Conservation (phyloP, 1,140 invertebrate species). For the Idris sp. region DNA sequence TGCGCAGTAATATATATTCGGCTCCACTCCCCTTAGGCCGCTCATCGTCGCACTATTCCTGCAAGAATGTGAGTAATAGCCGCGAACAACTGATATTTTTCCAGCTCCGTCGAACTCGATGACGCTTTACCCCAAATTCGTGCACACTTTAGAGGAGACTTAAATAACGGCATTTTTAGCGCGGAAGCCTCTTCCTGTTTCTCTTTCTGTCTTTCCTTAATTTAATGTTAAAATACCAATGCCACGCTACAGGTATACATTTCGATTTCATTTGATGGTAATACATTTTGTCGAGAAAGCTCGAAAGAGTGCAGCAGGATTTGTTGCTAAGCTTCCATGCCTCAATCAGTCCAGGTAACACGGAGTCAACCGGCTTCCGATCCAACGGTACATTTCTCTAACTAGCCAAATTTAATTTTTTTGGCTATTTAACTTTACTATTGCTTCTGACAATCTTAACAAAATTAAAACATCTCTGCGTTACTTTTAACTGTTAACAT, state of each 20-base stretch:
- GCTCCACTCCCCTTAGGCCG: conserved; percentile 58
- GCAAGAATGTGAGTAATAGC: conserved; percentile 69
- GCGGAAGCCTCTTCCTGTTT: conserved; percentile 68
- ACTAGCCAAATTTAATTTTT: no score
- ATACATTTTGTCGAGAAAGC: conserved; percentile 22
- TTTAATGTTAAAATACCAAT: no score
- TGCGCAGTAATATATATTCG: conserved; percentile 52
- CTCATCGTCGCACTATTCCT: conserved; percentile 69
- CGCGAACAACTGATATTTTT: conserved; percentile 76
- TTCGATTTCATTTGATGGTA: conserved; percentile 2
- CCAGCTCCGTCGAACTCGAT: conserved; percentile 65
- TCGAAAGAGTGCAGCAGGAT: conserved; percentile 64
- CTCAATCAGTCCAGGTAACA: conserved; percentile 77
- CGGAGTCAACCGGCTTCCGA: conserved; percentile 76
- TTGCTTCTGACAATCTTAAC: no score
- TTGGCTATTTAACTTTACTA: no score
- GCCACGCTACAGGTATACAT: no score
- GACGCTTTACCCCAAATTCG: conserved; percentile 52
- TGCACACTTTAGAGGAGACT: conserved; percentile 64
- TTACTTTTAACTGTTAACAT: no score
- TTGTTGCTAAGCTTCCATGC: conserved; percentile 68
- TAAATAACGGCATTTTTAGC: conserved; percentile 71
- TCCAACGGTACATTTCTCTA: conserved; percentile 51
- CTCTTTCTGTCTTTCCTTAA: conserved; percentile 42
- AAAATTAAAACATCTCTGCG: no score